Evolutionary conservation across 2,113 vertebrate genomes (phyloP).

Genomic region (human): DNA sequence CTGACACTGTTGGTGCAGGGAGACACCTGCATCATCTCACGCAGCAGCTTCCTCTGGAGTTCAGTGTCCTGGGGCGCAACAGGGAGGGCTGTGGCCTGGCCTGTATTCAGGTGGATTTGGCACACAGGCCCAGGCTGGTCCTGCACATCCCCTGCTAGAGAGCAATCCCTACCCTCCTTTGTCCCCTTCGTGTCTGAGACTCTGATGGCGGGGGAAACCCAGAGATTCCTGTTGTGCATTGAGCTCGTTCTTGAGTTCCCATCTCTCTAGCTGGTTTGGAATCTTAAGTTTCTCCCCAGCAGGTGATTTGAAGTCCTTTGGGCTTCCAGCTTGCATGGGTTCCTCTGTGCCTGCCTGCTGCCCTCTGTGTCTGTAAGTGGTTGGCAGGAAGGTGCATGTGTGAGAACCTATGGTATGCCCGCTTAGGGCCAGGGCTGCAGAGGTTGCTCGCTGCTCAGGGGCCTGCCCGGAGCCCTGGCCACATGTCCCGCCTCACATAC

Average conservation of each 20-base stretch:
- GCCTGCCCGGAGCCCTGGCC: background rate
- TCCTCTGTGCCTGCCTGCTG: background rate
- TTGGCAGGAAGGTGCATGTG: background rate
- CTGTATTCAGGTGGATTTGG: background rate
- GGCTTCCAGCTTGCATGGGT: background rate
- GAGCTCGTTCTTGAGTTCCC: background rate
- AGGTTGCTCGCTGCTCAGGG: background rate
- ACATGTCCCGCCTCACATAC: background rate
- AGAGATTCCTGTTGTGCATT: background rate
- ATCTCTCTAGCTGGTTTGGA: background rate
- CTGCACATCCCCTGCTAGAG: background rate
- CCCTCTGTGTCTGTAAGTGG: background rate
- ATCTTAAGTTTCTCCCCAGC: slow-evolving; percentile 13
- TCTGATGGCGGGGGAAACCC: background rate
- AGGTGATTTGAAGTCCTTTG: background rate
- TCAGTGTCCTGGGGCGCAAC: background rate
- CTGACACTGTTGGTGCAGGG: background rate
- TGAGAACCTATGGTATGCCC: background rate
- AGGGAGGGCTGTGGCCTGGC: background rate
- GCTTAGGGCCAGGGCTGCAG: background rate
- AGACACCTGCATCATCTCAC: background rate
- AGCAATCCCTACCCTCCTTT: background rate
- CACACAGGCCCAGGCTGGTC: background rate
- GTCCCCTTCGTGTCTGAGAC: background rate
- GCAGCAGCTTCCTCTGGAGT: background rate